These are phyloP conservation scores for Chondrilla cf. caribensis DNA, from an alignment of 37 sponge, comb jelly and placozoan genomes.

Conservation along the genomic window DNA sequence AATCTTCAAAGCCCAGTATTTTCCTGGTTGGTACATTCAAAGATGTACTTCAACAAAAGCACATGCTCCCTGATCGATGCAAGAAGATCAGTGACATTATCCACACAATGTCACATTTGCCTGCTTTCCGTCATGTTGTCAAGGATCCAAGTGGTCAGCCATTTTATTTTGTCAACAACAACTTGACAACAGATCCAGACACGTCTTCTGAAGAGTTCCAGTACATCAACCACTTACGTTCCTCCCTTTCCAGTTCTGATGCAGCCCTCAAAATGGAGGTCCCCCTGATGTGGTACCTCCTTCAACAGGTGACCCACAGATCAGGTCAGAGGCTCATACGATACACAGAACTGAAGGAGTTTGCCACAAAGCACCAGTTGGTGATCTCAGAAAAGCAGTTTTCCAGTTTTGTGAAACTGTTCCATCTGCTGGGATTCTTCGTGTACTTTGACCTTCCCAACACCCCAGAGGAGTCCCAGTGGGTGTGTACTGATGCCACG, in stretches of 20 bases:
- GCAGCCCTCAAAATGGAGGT: not conserved
- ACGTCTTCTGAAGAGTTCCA: not conserved
- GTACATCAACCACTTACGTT: not conserved
- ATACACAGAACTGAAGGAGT: not conserved
- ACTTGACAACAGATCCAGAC: not conserved
- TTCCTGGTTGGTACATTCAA: slow-evolving; percentile 3
- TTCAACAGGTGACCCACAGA: not conserved
- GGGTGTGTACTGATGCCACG: not conserved
- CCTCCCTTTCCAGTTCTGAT: not conserved
- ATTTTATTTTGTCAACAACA: not conserved
- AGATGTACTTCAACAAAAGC: not conserved
- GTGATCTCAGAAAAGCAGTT: not conserved
- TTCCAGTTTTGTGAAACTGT: not conserved
- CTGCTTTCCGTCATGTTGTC: not conserved
- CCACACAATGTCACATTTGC: not conserved
- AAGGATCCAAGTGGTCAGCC: not conserved
- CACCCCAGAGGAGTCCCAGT: not conserved
- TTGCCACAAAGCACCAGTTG: not conserved
- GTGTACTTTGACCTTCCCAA: not conserved
- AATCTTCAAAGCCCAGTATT: not conserved
- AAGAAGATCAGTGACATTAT: not conserved
- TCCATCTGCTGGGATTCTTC: not conserved
- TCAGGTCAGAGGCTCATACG: not conserved
- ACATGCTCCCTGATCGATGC: not conserved
- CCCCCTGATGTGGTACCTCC: not conserved